Evolutionary conservation across 2,888 invertebrate genomes (phyloP).

Genomic region (Drosophila lacicola): DNA sequence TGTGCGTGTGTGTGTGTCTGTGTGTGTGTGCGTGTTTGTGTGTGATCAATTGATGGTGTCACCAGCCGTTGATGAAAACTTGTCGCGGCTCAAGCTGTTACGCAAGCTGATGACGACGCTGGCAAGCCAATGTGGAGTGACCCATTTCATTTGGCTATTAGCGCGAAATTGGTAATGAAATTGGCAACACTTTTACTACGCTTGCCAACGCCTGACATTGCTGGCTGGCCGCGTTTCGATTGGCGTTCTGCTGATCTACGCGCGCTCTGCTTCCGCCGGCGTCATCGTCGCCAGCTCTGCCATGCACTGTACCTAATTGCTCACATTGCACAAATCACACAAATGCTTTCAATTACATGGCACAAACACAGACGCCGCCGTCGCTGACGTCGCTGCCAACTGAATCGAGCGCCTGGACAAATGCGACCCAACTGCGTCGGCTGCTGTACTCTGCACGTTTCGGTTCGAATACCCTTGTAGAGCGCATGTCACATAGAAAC

Average conservation of each 20-base stretch:
- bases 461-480: neutral
- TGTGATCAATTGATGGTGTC: constrained; percentile 15
- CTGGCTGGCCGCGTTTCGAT: constrained; percentile 35
- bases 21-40: no score
- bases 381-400: neutral
- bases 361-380: constrained; percentile 56
- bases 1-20: neutral
- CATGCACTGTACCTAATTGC: constrained; percentile 58
- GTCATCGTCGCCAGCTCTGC: constrained; percentile 15
- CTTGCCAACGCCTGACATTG: constrained; percentile 15
- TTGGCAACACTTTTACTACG: constrained; percentile 66
- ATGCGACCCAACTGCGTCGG: constrained; percentile 17
- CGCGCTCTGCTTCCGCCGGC: constrained; percentile 28
- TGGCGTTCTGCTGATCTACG: constrained; percentile 36
- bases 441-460: constrained; percentile 34
- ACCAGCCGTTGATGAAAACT: constrained; percentile 13
- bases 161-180: constrained; percentile 75
- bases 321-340: constrained; percentile 79
- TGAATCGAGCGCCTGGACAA: constrained; percentile 10
- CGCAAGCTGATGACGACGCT: constrained; percentile 39
- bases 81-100: constrained; percentile 33
- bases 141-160: constrained; percentile 46
- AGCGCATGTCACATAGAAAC: neutral
- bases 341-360: constrained; percentile 78
- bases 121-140: constrained; percentile 1